Base-by-base conservation (phyloP, 2,113 vertebrate genomes). In the Danionella cerebrum region DNA sequence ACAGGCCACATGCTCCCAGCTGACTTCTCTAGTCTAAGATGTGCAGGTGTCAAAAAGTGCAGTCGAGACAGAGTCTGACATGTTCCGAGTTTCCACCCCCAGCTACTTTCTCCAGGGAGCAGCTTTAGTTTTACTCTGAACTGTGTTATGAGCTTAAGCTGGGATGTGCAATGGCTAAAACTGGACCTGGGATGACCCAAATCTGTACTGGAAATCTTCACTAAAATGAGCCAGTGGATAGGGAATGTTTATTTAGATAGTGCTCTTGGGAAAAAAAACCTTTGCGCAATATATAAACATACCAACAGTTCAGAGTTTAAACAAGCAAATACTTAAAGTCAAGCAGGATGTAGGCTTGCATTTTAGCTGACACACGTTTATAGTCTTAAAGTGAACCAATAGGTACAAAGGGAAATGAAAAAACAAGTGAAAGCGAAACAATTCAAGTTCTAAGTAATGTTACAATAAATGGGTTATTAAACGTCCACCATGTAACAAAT, bases 1-100 rank as follows among this genome's bases (percentile, higher is more conserved):
- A 67, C 67, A 38, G 53, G 50, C 45, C 51, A 70, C 51, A 68
- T 31, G 29, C 74, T 60, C 41, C 45, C 67, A 70, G 67, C 42
- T 65, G 42, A 63, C 50, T 55, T 41, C 39, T 57, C 62, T 53
- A 63, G 55, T 72, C 51, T 54, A 44, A 57, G 50, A 60, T 16
- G 52, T 48, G 21, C 36, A 45, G 14, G 19, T 21, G 41, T 36
- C 41, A 73, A 42, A 19, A 48, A 45, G 62, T 31, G 44, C 53
- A 59, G 54, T 36, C 13, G 12, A 67, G 42, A 35, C 60, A 29
- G 11, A 48, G 69, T n/a, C 67, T 38, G 54, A 59, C 67, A 69
- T 18, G 52, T 50, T 48, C 44, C 9, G 31, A 18, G 5, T 24
- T 12, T 24, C 55, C 25, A 45, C 41, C 58, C 57, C 58, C 39